Evolutionary conservation across 2,113 vertebrate species (phyloP).

Genomic region (Stigmatopora nigra): DNA sequence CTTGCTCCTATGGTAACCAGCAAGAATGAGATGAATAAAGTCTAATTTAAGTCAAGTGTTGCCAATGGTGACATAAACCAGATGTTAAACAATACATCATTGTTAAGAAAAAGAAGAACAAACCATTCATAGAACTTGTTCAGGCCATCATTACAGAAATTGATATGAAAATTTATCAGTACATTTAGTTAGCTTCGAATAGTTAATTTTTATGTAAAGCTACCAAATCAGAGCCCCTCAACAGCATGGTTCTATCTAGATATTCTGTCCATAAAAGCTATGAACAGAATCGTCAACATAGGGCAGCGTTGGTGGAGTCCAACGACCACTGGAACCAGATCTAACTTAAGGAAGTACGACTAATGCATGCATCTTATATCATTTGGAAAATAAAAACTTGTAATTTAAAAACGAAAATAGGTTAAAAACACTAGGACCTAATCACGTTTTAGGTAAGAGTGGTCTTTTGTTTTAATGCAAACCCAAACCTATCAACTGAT

Average conservation of each 20-base stretch:
- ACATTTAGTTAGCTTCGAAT: conserved; percentile 35
- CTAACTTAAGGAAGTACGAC: no score
- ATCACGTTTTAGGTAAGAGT: background rate
- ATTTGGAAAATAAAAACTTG: background rate
- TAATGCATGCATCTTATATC: no score
- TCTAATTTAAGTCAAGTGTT: conserved; percentile 37
- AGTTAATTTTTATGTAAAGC: no score
- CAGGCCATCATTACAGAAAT: conserved; percentile 46
- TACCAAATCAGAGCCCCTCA: no score
- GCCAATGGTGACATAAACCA: conserved; percentile 35
- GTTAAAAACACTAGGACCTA: background rate
- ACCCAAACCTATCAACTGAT: background rate
- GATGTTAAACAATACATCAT: conserved; percentile 49
- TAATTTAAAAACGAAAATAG: background rate
- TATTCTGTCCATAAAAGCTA: no score
- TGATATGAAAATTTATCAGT: conserved; percentile 36
- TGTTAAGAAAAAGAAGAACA: conserved; percentile 26
- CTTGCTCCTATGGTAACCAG: conserved; percentile 45
- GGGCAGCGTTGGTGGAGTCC: no score
- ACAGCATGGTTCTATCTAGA: no score
- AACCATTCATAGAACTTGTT: conserved; percentile 43
- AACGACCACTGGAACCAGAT: no score
- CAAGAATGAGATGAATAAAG: background rate
- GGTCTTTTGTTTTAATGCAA: background rate
- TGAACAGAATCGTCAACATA: no score